Evolutionary conservation across 2,797 vertebrate genomes (phyloP), one percentile per base, ranked within the genome.

Genomic region (Lindbergichthys nudifrons): DNA sequence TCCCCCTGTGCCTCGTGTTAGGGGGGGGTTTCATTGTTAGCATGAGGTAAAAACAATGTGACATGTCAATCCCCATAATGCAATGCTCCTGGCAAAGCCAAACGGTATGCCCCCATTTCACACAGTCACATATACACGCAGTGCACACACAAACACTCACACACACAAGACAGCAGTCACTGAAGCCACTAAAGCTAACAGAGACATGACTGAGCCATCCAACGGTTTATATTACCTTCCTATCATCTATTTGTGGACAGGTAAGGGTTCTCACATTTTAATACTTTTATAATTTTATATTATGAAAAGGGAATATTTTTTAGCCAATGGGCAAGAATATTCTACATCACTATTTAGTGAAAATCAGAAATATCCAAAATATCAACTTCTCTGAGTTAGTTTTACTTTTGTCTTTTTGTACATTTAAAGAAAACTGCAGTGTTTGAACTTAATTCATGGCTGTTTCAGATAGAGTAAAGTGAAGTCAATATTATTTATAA

Each of bases 31-130:
- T 81, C 78, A 81, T 86, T 83, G 91, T 82, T 82, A 87, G 83
- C 81, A 9, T 64, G 84, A 90, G 83, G 87, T 93, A 92, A 94
- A 64, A 80, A 92, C 90, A 93, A 81, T 82, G 79, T 85, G 80
- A 88, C 64, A 73, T 88, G 87, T 86, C 73, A 83, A 77, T 86
- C 80, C 68, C 89, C 88, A 92, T 36, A 80, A 86, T 86, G 87
- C 86, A 89, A 43, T 79, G 77, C 86, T 89, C 70, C 52, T 79
- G 81, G 62, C 82, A 88, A 76, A 86, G 67, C 73, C 71, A 84
- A 67, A 77, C 32, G 18, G 60, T 77, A 77, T 74, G 65, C 80
- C 77, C 80, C 71, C 68, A 59, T 86, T 83, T 75, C 43, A 81
- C 70, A 71, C 72, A 74, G 75, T 26, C 61, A 60, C 53, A 51